Percentiles rank a stretch among this genome's conserved stretches.
Conservation (phyloP, 2,888 invertebrate genomes). For the Poecilus cupreus region DNA sequence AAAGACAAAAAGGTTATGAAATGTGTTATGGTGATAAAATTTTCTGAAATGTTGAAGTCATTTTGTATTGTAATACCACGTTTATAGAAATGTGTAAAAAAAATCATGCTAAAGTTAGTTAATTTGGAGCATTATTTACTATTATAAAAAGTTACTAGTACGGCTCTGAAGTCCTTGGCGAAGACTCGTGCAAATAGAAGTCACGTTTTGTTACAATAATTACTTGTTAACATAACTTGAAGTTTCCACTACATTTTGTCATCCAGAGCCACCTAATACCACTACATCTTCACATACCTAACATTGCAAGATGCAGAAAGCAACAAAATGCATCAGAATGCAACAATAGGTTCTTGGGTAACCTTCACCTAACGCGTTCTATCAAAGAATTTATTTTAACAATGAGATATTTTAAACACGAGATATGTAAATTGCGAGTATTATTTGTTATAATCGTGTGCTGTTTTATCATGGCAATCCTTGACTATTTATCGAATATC, state of each 20-base stretch:
- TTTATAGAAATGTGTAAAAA: too few species aligned
- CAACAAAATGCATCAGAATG: conserved; percentile 26
- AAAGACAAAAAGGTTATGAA: too few species aligned
- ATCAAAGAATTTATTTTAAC: neutral
- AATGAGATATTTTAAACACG: conserved; percentile 26
- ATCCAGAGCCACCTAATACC: neutral
- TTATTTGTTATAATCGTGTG: conserved; percentile 6
- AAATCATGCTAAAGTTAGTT: too few species aligned
- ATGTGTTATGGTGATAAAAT: too few species aligned
- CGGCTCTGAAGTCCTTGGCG: too few species aligned
- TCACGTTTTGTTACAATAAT: conserved; percentile 18
- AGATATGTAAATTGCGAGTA: conserved; percentile 14
- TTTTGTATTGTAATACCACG: too few species aligned
- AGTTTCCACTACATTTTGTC: neutral
- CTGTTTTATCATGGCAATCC: conserved; percentile 36
- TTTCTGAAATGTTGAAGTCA: too few species aligned
- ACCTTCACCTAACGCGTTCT: conserved; percentile 10
- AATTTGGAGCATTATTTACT: too few species aligned
- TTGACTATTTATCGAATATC: conserved; percentile 12
- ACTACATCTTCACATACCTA: neutral
- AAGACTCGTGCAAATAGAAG: neutral
- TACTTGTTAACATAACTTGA: conserved; percentile 5
- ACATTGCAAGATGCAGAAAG: conserved; percentile 4
- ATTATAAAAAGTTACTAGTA: too few species aligned
- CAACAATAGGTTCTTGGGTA: neutral